Evolutionary conservation across 2,113 vertebrate genomes (phyloP), one percentile per base, ranked within the genome.

Genomic region (Percina caprodes): DNA sequence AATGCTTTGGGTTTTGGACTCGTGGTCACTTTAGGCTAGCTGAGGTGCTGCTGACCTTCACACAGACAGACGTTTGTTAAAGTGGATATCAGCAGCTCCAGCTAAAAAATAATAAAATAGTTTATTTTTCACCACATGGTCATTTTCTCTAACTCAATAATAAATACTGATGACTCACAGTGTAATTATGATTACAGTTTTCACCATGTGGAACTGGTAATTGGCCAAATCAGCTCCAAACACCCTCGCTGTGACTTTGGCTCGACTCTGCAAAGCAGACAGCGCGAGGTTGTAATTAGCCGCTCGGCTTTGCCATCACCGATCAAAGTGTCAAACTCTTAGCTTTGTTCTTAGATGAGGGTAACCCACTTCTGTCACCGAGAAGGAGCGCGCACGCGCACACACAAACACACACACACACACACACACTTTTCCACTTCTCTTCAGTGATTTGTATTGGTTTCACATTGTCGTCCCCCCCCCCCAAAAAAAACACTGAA

Each of bases 281-380:
- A 54, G 61, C 2, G 60, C 24, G 39, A 79, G 30, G 68, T 13
- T 80, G 80, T 79, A 81, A 88, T 88, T 83, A 88, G 35, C 69
- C 4, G 45, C 46, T 76, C 13, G 1, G 54, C 69, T 82, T 56
- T 67, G 51, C 51, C 62, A 55, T 85, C 79, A 21, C 61, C 24
- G 39, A 69, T 88, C 72, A 86, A 85, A 85, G 76, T 71, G 75
- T 35, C 80, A 73, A 80, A 81, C 55, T 63, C 39, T 62, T 0
- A 42, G 67, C 75, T 82, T 89, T 88, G 81, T 74, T 84, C 83
- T 82, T 35, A 71, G 75, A 69, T 63, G 80, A 79, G 77, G 76
- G 58, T 73, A 82, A 82, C 83, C 69, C 81, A 69, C 83, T 86
- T 76, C 83, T 82, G 82, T 87, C 82, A 77, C 55, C 0, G 10